Percentiles rank a stretch among this genome's conserved stretches.
Conservation (phyloP, 1,140 invertebrate species). For the Eubasilissa regina region DNA sequence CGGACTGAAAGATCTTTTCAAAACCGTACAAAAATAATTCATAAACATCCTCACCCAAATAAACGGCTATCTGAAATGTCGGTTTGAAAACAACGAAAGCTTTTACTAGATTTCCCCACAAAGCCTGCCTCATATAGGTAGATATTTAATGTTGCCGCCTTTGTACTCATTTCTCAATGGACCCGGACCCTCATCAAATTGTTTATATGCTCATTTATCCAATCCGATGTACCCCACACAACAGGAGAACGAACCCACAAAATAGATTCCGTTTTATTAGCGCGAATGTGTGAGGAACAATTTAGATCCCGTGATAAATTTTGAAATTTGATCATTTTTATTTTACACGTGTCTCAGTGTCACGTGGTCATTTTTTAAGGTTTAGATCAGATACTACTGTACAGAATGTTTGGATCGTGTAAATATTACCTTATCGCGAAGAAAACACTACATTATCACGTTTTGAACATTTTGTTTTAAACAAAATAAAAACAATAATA, state of each 20-base stretch:
- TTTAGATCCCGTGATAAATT: background rate
- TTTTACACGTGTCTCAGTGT: background rate
- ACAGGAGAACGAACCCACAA: background rate
- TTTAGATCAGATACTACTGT: no score
- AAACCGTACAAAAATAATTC: no score
- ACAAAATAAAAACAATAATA: no score
- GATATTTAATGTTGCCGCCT: constrained; percentile 20
- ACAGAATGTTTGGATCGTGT: no score
- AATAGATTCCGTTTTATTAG: constrained; percentile 30
- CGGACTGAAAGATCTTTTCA: no score
- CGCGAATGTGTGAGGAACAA: background rate
- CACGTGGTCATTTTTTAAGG: no score
- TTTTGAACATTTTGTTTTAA: no score
- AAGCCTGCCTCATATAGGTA: constrained; percentile 18
- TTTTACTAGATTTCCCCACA: constrained; percentile 34
- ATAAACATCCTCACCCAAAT: background rate
- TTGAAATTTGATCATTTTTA: background rate
- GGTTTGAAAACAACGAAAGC: constrained; percentile 30
- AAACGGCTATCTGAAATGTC: background rate
- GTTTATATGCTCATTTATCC: constrained; percentile 30
- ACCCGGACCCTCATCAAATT: constrained; percentile 26
- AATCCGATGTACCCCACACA: constrained; percentile 4
- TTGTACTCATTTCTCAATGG: constrained; percentile 42
- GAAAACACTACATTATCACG: no score
- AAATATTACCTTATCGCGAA: no score